Conservation (phyloP, 2,888 invertebrate species). For the Gerosis bhagava region DNA sequence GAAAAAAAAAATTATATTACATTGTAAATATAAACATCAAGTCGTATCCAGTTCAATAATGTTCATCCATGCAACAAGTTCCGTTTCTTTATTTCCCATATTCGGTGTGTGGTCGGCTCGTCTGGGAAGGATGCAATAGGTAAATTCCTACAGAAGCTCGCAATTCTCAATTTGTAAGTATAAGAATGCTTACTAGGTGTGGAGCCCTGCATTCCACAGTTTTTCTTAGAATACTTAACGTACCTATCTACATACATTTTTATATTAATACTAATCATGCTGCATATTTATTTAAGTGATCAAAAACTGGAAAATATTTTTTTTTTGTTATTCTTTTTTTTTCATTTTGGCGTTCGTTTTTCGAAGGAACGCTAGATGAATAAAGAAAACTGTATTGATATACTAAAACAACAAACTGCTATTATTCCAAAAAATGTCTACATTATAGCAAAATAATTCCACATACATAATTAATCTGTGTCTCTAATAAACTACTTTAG, state of each 20-base stretch:
- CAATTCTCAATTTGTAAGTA: constrained; percentile 19
- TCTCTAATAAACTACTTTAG: no score
- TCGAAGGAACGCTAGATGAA: no score
- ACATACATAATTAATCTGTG: no score
- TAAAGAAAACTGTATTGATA: no score
- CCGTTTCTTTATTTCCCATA: constrained; percentile 53
- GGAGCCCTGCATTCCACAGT: constrained; percentile 6
- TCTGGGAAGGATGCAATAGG: constrained; percentile 18
- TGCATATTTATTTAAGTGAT: no score
- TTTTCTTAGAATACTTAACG: constrained; percentile 3
- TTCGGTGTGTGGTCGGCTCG: constrained; percentile 42
- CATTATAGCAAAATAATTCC: no score
- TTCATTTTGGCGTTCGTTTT: no score
- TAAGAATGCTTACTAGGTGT: constrained; percentile 12
- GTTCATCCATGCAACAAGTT: constrained; percentile 17
- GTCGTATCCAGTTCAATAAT: constrained; percentile 24
- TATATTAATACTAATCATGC: not conserved
- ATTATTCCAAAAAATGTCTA: no score
- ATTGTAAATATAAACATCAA: not conserved
- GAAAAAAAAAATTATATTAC: no score
- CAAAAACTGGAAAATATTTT: no score
- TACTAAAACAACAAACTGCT: no score
- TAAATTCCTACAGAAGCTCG: constrained; percentile 18
- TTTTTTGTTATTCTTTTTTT: not conserved
- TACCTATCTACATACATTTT: no score